Base-by-base conservation (phyloP, 1,140 invertebrate genomes). In the Battus philenor region DNA sequence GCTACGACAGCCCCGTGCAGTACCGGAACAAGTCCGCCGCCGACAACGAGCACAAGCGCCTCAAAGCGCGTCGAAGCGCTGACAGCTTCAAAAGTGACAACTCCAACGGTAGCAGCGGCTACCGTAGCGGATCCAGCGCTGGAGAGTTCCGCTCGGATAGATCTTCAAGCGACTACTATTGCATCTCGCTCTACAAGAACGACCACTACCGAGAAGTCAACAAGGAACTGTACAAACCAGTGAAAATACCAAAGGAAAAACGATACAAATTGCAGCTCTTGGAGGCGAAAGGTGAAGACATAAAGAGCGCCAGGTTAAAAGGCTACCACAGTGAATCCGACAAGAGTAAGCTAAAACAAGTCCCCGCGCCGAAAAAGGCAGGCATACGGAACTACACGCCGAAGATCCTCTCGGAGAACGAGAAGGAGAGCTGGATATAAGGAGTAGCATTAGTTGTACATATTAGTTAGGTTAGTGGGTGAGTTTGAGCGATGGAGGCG, bases 381-480 rank as follows among this genome's bases (percentile, higher is more conserved):
- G 89, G 89, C 4, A 90, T 91, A 54, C 86, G 90, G 49, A 91
- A 91, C 68, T 91, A 91, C 47, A 91, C 88, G 2, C 90, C 90
- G 0, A 91, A 91, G 64, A 90, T 90, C 12, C 66, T 91, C 12
- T 86, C 86, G 17, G 73, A 52, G 63, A 88, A 75, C 43, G 84
- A 80, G 46, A 50, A 76, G 43, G 76, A 86, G 32, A 75, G 67
- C 58, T 83, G 79, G 81, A 80, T 79, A 56, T 85, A 77, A 54
- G 52, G 63, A 68, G 57, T 79, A 77, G 59, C 32, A 50, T 79
- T 74, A 70, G 66, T 73, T 78, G 75, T 82, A 80, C 50, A 82
- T 80, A 81, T 64, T 78, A 71, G 61, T 55, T 27, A 71, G 68
- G 29, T 53, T 58, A 56, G 76, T 80, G 79, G 69, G 81, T 84